Conservation (phyloP, 2,113 vertebrate genomes). For the Gambusia affinis region DNA sequence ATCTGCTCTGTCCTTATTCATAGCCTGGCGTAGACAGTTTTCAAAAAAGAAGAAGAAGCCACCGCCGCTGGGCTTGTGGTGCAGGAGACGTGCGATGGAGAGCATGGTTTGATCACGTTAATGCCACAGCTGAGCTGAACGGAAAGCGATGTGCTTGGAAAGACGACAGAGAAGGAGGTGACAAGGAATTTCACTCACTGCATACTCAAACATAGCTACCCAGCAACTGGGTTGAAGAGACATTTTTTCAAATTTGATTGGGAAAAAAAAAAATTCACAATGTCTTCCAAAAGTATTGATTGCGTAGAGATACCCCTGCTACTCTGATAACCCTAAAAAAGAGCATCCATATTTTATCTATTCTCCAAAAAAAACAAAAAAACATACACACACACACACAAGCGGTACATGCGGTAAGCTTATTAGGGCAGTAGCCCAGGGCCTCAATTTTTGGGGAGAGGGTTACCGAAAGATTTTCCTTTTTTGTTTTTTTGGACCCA, state of each 20-base stretch:
- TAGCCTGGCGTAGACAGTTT: conserved; percentile 53
- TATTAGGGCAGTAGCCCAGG: too few relatives aligned
- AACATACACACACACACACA: too few relatives aligned
- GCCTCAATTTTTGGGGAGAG: too few relatives aligned
- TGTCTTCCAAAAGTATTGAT: neutral
- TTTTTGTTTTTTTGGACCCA: too few relatives aligned
- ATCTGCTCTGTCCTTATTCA: conserved; percentile 70
- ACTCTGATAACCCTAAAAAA: too few relatives aligned
- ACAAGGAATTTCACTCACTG: neutral
- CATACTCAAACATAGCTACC: neutral
- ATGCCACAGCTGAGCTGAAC: neutral
- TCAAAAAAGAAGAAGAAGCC: conserved; percentile 16
- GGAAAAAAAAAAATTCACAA: neutral
- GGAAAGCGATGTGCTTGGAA: conserved; percentile 4
- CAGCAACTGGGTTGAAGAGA: neutral
- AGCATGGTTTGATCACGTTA: conserved; percentile 18
- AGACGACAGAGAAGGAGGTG: neutral
- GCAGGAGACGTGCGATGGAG: conserved; percentile 25
- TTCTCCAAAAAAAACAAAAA: too few relatives aligned
- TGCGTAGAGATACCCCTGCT: neutral
- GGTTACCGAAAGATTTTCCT: too few relatives aligned
- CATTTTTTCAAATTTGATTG: neutral
- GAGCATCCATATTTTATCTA: too few relatives aligned
- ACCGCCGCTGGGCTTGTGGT: conserved; percentile 55
- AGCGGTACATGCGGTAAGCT: too few relatives aligned